phyloP scores from a whole-genome alignment of 2,113 vertebrate genomes.

The Rhinoptilus africanus region DNA sequence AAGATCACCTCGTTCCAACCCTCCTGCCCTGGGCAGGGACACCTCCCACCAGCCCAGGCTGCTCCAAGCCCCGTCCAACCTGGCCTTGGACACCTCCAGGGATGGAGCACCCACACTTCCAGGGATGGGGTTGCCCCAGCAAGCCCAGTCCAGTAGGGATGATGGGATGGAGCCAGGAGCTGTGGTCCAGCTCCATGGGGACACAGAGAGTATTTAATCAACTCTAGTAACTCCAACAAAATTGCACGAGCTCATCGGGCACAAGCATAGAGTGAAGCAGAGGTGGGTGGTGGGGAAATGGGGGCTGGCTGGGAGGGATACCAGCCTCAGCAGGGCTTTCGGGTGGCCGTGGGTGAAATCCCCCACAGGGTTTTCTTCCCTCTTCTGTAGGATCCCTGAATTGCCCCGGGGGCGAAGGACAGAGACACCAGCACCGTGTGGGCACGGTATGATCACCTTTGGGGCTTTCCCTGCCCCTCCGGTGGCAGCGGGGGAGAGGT shows the following conservation, averaged over 20 bases:
- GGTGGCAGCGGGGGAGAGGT: too few relatives aligned
- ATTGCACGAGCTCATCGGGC: fast-evolving
- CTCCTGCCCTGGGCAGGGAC: neutral
- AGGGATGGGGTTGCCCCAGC: neutral
- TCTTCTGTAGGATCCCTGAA: neutral
- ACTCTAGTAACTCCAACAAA: neutral
- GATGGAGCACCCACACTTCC: neutral
- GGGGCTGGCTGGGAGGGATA: fast-evolving
- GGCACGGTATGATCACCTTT: neutral
- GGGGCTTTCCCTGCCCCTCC: neutral
- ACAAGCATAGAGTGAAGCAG: neutral
- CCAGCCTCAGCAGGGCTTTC: neutral
- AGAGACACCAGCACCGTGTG: fast-evolving
- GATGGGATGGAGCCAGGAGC: neutral
- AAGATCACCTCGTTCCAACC: neutral
- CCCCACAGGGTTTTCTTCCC: neutral
- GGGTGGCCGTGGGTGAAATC: fast-evolving
- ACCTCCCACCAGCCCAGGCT: neutral
- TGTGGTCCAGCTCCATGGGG: neutral
- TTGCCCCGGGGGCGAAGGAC: neutral
- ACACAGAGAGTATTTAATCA: neutral
- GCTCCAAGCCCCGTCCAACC: neutral
- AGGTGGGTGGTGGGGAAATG: fast-evolving
- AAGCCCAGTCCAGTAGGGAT: fast-evolving
- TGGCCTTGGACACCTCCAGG: neutral